Conservation (phyloP, 2,797 vertebrate species). For the Ataeniobius toweri region DNA sequence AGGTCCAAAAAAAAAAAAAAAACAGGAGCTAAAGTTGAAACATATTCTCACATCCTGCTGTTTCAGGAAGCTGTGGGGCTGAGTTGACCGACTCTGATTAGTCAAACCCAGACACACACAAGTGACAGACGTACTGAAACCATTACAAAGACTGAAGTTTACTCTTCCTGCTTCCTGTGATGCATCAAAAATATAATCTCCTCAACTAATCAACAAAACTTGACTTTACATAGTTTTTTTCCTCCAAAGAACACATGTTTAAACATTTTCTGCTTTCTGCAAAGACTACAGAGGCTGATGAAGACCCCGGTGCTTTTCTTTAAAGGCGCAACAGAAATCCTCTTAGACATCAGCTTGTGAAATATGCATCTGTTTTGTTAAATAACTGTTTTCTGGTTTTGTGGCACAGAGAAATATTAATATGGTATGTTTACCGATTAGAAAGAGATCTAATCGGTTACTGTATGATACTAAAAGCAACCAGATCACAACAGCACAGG, state of each 20-base stretch:
- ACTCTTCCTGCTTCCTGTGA: background rate
- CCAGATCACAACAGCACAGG: no score
- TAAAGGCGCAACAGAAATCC: background rate
- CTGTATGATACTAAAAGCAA: no score
- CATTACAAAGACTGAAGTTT: background rate
- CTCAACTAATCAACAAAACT: background rate
- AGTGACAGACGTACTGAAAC: background rate
- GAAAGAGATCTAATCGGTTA: background rate
- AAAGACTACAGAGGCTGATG: background rate
- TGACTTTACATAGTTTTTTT: background rate
- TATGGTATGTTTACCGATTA: background rate
- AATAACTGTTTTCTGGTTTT: background rate
- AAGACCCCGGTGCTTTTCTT: background rate
- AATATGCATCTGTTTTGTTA: background rate
- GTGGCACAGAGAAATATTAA: background rate
- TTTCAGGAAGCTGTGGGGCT: constrained; percentile 1
- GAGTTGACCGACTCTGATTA: background rate
- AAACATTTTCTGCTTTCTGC: background rate
- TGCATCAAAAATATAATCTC: background rate
- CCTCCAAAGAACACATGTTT: background rate
- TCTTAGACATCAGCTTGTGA: no score
- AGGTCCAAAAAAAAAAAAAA: constrained; percentile 4
- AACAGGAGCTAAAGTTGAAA: constrained; percentile 7
- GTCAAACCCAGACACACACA: constrained; percentile 18
- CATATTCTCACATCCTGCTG: background rate